These are phyloP conservation scores for Tortrix viridana DNA, from an alignment of 2,888 invertebrate species.

Conservation along the genomic window DNA sequence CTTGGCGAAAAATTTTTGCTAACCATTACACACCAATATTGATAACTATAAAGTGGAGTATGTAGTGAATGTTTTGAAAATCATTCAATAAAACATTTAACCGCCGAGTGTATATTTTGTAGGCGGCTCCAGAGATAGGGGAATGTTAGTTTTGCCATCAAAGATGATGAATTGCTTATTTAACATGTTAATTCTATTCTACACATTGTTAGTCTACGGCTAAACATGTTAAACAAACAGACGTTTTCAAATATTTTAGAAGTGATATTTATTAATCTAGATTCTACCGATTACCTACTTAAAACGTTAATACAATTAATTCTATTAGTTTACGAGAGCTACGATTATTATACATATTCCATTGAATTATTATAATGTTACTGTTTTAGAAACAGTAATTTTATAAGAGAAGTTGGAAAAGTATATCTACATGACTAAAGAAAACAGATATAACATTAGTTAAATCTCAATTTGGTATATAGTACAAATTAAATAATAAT, in stretches of 20 bases:
- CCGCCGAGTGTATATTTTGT: constrained; percentile 50
- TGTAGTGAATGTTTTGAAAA: constrained; percentile 54
- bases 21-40: constrained; percentile 48
- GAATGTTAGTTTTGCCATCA: constrained; percentile 74
- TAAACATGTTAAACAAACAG: constrained; percentile 85
- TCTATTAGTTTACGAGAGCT: constrained; percentile 77
- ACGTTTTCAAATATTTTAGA: constrained; percentile 79
- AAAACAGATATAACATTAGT: constrained; percentile 68
- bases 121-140: constrained; percentile 67
- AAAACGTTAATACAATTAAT: constrained; percentile 80
- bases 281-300: constrained; percentile 73
- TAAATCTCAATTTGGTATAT: constrained; percentile 65
- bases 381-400: constrained; percentile 61
- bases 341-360: constrained; percentile 56
- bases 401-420: constrained; percentile 56
- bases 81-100: constrained; percentile 15
- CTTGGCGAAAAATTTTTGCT: constrained; percentile 74
- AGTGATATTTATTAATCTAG: constrained; percentile 83
- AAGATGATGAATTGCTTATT: constrained; percentile 57
- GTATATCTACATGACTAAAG: constrained; percentile 61
- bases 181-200: constrained; percentile 78
- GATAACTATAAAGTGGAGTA: constrained; percentile 55
- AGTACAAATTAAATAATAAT: constrained; percentile 68
- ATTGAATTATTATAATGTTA: constrained; percentile 57
- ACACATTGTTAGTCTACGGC: constrained; percentile 82